A percentile compares a stretch with the other conserved stretches of the same genome.
phyloP scores from a whole-genome alignment of 2,113 vertebrate species.

The Eleginops maclovinus region DNA sequence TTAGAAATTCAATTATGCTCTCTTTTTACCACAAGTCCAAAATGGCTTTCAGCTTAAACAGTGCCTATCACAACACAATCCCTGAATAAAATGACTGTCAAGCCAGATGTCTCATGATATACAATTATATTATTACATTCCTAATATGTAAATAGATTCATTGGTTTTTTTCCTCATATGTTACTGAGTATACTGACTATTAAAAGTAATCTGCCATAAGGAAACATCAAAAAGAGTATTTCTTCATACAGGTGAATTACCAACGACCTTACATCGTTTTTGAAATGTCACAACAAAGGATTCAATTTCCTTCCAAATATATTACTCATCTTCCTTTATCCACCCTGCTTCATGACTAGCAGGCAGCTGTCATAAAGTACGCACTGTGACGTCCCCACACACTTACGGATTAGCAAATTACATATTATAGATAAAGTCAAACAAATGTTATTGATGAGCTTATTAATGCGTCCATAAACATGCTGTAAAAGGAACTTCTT shows the following conservation, averaged over 20 bases:
- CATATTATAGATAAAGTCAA: conserved; percentile 39
- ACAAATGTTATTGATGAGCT: conserved; percentile 7
- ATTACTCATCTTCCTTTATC: conserved; percentile 36
- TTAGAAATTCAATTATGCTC: conserved; percentile 7
- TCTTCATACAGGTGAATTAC: not conserved
- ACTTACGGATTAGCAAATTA: conserved; percentile 24
- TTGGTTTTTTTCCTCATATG: not conserved
- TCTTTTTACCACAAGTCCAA: not conserved
- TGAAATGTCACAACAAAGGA: conserved; percentile 24
- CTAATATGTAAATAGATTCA: not conserved
- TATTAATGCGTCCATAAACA: conserved; percentile 36
- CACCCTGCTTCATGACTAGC: conserved; percentile 31
- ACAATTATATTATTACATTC: not conserved
- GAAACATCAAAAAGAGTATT: not conserved
- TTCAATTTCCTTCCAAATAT: conserved; percentile 34
- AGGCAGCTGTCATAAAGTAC: conserved; percentile 43
- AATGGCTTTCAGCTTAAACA: not conserved
- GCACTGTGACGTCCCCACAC: conserved; percentile 13
- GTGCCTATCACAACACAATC: not conserved
- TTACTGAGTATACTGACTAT: conserved; percentile 1
- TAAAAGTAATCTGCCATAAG: not conserved
- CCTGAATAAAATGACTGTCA: not conserved
- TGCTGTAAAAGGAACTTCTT: not conserved
- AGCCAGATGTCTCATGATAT: not conserved
- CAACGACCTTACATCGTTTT: conserved; percentile 13